These are phyloP conservation scores for Digitonthophagus gazella DNA, from an alignment of 2,888 invertebrate species.

Conservation along the genomic window DNA sequence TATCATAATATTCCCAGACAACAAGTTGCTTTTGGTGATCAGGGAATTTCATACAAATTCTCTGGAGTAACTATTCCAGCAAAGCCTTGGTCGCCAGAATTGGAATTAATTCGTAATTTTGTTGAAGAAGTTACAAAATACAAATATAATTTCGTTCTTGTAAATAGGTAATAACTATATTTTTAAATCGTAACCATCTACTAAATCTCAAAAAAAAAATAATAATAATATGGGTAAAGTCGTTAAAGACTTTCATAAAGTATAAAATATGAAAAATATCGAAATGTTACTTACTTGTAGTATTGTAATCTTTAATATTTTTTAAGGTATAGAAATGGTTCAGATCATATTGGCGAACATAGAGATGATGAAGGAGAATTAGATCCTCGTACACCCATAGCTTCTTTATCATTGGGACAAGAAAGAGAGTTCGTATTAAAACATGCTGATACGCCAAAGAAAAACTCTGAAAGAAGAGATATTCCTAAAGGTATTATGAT, in stretches of 20 bases:
- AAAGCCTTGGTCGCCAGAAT: conserved; percentile 59
- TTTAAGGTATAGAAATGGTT: conserved; percentile 64
- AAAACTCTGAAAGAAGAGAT: conserved; percentile 51
- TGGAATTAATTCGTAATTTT: conserved; percentile 55
- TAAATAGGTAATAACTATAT: conserved; percentile 63
- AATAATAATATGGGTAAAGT: too few relatives aligned
- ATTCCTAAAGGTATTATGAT: conserved; percentile 42
- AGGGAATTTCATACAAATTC: conserved; percentile 63
- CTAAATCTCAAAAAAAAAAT: too few relatives aligned
- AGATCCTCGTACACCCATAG: conserved; percentile 61
- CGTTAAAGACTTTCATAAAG: background rate
- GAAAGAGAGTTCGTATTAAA: conserved; percentile 63
- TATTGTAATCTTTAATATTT: conserved; percentile 17
- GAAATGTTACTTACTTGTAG: background rate
- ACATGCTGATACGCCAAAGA: conserved; percentile 58
- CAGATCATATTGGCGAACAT: conserved; percentile 70
- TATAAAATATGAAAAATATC: background rate
- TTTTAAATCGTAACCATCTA: conserved; percentile 2
- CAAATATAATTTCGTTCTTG: conserved; percentile 64
- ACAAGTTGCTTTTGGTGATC: conserved; percentile 68
- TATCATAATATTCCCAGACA: conserved; percentile 65
- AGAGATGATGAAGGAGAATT: conserved; percentile 69
- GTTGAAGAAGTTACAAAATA: conserved; percentile 55
- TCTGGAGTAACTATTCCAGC: conserved; percentile 65
- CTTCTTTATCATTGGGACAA: conserved; percentile 67